phyloP scores from a whole-genome alignment of 2,797 vertebrate genomes.

The Buphagus erythrorhynchus region DNA sequence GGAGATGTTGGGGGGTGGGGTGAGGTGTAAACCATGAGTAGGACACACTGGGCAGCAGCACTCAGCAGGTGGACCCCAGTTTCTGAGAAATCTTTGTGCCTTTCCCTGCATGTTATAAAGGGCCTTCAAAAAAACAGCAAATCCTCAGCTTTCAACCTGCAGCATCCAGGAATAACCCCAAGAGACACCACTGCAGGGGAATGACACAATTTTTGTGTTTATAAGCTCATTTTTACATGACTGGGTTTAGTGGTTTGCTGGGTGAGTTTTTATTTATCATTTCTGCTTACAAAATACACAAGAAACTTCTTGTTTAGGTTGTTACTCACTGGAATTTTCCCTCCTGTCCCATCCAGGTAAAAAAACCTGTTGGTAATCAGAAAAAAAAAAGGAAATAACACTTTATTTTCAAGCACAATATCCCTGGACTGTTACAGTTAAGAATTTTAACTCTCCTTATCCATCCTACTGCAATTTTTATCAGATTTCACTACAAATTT shows the following conservation, averaged over 20 bases:
- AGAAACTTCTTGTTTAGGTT: not conserved
- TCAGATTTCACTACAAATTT: too few relatives aligned
- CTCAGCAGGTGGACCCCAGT: fast-evolving
- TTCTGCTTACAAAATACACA: not conserved
- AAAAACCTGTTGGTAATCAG: not conserved
- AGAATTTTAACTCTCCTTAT: not conserved
- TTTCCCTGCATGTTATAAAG: fast-evolving
- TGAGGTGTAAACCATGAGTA: not conserved
- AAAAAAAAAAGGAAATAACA: not conserved
- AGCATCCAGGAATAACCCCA: fast-evolving
- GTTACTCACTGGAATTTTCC: not conserved
- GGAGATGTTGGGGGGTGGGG: fast-evolving
- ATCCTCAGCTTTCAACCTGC: not conserved
- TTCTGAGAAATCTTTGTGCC: fast-evolving
- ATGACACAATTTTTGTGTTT: not conserved
- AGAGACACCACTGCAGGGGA: not conserved
- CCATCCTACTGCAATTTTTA: not conserved
- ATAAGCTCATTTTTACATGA: not conserved
- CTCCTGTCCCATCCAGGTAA: not conserved
- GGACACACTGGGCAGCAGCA: fast-evolving
- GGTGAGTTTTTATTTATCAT: not conserved
- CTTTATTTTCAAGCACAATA: not conserved
- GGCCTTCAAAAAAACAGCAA: fast-evolving
- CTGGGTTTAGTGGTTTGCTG: not conserved
- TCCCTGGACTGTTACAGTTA: not conserved